These are phyloP conservation scores for Chloroceryle inda DNA, from an alignment of 2,797 vertebrate genomes.

Conservation along the genomic window DNA sequence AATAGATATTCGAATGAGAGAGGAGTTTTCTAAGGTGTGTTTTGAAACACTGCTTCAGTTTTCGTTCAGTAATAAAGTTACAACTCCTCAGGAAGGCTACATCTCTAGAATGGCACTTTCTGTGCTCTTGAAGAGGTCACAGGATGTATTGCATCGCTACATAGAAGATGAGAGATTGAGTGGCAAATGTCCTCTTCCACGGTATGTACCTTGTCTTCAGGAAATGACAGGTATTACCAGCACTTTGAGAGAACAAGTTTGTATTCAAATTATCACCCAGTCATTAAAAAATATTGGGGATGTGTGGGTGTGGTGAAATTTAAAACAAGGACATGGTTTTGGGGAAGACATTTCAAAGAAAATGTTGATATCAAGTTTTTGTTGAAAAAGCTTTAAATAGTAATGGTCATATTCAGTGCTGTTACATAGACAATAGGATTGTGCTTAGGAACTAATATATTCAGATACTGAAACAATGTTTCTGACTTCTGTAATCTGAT, in stretches of 20 bases:
- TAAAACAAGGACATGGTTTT: background rate
- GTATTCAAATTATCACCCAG: background rate
- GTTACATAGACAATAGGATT: background rate
- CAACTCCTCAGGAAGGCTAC: conserved; percentile 99
- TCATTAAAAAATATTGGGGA: background rate
- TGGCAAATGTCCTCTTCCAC: conserved; percentile 96
- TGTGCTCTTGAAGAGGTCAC: conserved; percentile 94
- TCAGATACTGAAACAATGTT: background rate
- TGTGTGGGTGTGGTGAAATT: background rate
- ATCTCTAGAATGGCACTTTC: conserved; percentile 98
- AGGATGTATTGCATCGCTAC: conserved; percentile 93
- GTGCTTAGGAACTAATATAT: background rate
- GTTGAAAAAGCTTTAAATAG: background rate
- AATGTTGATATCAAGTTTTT: background rate
- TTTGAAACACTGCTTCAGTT: conserved; percentile 98
- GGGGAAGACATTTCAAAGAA: background rate
- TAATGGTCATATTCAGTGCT: background rate
- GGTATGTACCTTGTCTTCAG: conserved; percentile 78
- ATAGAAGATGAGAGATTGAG: conserved; percentile 96
- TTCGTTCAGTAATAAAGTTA: conserved; percentile 98
- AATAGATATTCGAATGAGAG: conserved; percentile 96
- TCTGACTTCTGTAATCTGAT: background rate
- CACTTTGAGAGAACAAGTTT: background rate
- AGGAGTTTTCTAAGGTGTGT: conserved; percentile 98
- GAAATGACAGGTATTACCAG: background rate